phyloP scores from a whole-genome alignment of 2,797 vertebrate genomes.

The Bradypus variegatus region DNA sequence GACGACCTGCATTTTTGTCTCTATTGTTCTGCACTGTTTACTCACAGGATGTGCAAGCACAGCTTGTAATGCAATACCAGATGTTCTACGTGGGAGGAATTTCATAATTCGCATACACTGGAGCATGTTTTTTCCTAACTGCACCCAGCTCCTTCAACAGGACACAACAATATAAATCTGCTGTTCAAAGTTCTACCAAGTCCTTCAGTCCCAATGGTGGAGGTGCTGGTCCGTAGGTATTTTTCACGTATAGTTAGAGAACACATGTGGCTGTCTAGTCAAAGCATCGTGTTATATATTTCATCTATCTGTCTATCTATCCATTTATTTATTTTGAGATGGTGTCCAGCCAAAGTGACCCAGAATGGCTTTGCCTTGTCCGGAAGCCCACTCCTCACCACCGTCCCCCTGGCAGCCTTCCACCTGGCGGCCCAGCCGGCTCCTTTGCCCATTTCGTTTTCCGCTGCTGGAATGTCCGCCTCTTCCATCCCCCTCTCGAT shows the following conservation, averaged over 20 bases:
- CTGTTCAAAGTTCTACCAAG: background rate
- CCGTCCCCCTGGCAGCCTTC: background rate
- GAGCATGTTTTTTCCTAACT: background rate
- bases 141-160: background rate
- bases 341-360: background rate
- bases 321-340: background rate
- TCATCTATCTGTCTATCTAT: no score
- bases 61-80: conserved; percentile 16
- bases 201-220: background rate
- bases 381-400: background rate
- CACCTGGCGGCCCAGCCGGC: background rate
- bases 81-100: conserved; percentile 46
- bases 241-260: conserved; percentile 30
- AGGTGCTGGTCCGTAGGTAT: background rate
- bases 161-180: background rate
- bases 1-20: background rate
- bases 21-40: conserved; percentile 57
- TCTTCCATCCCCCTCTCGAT: background rate
- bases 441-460: background rate
- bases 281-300: background rate
- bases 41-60: conserved; percentile 47
- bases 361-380: background rate
- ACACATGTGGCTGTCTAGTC: background rate
- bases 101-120: background rate
- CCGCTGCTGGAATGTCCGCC: background rate